Conservation (phyloP, 1,140 invertebrate species). For the Semibalanus balanoides region DNA sequence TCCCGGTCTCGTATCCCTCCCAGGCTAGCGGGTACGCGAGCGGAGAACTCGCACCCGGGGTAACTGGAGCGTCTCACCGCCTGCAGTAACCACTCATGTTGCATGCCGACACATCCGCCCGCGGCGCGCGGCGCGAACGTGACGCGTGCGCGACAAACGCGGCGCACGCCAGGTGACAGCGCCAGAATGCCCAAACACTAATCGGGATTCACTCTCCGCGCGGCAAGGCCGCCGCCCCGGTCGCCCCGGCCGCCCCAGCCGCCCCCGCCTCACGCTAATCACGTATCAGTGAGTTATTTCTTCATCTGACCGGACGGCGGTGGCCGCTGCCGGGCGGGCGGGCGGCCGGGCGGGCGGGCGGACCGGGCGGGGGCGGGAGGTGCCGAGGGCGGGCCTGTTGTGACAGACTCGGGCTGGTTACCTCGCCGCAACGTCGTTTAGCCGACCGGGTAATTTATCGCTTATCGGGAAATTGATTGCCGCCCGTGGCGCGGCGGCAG, state of each 20-base stretch:
- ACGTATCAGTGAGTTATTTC: neutral
- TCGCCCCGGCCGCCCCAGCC: too few species aligned
- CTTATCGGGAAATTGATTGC: neutral
- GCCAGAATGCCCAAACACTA: neutral
- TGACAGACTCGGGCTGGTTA: neutral
- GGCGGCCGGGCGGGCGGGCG: too few species aligned
- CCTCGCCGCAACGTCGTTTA: neutral
- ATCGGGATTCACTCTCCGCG: neutral
- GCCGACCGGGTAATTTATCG: neutral
- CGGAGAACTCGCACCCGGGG: too few species aligned
- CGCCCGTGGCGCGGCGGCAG: too few species aligned
- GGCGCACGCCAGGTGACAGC: neutral
- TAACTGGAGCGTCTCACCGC: too few species aligned
- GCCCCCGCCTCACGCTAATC: neutral
- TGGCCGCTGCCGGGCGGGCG: too few species aligned
- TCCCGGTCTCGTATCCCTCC: too few species aligned
- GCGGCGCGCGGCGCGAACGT: neutral
- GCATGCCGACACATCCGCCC: neutral
- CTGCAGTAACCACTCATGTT: neutral
- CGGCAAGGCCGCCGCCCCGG: neutral
- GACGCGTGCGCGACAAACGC: neutral
- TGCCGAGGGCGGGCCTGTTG: neutral
- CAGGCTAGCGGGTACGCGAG: too few species aligned
- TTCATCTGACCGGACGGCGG: too few species aligned
- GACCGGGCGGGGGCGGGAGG: too few species aligned